These are phyloP conservation scores for Vireo griseus DNA, from an alignment of 2,797 vertebrate species.

Conservation along the genomic window DNA sequence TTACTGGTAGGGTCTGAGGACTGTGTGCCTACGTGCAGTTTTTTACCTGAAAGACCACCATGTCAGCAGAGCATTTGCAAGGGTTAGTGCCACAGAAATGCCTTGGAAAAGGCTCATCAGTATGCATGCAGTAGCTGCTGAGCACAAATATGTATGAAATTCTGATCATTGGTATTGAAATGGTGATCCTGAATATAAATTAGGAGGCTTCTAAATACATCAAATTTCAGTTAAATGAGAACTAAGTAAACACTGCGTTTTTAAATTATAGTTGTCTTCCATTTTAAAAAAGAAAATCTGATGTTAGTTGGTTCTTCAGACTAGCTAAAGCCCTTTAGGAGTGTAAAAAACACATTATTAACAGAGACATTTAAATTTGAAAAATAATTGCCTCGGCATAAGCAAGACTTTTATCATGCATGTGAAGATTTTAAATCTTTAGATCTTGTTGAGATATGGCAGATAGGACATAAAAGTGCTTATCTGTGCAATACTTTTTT, in stretches of 20 bases:
- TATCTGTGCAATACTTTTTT: neutral
- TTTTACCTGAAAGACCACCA: neutral
- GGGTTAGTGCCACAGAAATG: neutral
- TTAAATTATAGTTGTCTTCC: neutral
- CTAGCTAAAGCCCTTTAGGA: neutral
- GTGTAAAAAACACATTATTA: neutral
- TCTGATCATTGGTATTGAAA: constrained; percentile 43
- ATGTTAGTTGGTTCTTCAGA: neutral
- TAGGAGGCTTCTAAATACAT: neutral
- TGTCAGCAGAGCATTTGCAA: neutral
- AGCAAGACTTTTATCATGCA: constrained; percentile 19
- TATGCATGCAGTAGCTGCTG: constrained; percentile 27
- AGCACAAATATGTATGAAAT: constrained; percentile 60
- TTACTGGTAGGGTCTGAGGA: neutral
- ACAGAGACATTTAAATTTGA: constrained; percentile 24
- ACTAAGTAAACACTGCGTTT: constrained; percentile 10
- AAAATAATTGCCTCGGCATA: constrained; percentile 45
- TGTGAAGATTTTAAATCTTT: constrained; percentile 30
- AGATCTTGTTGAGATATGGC: constrained; percentile 16
- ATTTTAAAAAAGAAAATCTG: neutral
- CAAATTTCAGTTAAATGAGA: neutral
- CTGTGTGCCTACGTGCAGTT: neutral
- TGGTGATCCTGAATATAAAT: constrained; percentile 52
- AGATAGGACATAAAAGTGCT: constrained; percentile 8
- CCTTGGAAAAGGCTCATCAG: constrained; percentile 19